A percentile compares a stretch with the other conserved stretches of the same genome.
Evolutionary conservation across 1,140 invertebrate species (phyloP).

Genomic region (Diprion similis): DNA sequence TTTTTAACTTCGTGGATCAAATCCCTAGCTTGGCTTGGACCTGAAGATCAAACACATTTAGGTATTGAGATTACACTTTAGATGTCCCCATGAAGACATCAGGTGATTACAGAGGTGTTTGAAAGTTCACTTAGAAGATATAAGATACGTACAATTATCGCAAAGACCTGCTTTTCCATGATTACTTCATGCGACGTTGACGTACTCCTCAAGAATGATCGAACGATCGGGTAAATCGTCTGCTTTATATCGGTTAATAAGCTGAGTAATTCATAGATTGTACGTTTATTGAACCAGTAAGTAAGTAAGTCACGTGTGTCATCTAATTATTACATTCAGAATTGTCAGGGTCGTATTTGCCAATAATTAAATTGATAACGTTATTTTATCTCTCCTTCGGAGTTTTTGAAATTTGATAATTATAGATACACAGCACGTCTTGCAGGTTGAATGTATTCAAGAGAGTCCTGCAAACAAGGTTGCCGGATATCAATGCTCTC

Average conservation of each 20-base stretch:
- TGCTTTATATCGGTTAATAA: neutral
- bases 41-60: too few relatives aligned
- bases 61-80: too few relatives aligned
- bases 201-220: neutral
- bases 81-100: too few relatives aligned
- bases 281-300: slow-evolving; percentile 1
- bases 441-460: too few relatives aligned
- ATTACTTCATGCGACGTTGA: neutral
- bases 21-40: too few relatives aligned
- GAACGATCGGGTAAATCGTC: neutral
- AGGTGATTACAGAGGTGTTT: too few relatives aligned
- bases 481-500: neutral
- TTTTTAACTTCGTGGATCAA: too few relatives aligned
- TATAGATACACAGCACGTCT: too few relatives aligned
- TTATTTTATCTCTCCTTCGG: neutral
- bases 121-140: neutral
- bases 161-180: neutral
- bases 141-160: neutral
- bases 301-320: neutral
- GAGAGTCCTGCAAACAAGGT: too few relatives aligned
- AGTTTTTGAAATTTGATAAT: neutral
- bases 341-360: neutral
- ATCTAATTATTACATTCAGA: neutral
- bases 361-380: neutral
- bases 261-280: neutral